These are phyloP conservation scores for Cephalopachus bancanus DNA, from an alignment of 2,797 vertebrate genomes.

Conservation along the genomic window DNA sequence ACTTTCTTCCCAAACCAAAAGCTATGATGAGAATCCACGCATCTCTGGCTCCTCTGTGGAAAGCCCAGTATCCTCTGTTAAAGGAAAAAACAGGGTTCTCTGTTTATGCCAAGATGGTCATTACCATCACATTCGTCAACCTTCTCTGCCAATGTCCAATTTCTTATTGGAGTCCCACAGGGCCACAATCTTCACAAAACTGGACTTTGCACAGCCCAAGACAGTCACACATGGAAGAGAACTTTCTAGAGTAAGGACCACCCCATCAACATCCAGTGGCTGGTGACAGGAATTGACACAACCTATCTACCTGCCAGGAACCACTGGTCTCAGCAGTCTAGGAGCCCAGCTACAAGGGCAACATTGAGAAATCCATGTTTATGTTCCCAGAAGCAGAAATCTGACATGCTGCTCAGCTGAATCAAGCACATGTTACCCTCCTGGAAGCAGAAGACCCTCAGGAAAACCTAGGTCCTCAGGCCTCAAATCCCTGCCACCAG, in stretches of 20 bases:
- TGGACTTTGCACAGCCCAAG: not conserved
- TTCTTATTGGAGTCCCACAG: accelerated
- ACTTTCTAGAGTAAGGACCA: too few relatives aligned
- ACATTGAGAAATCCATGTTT: not conserved
- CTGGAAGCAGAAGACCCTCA: not conserved
- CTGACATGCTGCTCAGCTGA: not conserved
- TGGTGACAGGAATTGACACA: not conserved
- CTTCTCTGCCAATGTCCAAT: not conserved
- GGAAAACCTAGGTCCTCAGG: not conserved
- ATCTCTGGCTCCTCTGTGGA: not conserved
- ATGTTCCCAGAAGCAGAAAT: not conserved
- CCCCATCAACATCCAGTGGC: not conserved
- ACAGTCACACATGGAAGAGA: not conserved
- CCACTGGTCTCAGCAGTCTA: too few relatives aligned
- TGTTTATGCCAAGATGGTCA: not conserved
- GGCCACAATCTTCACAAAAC: not conserved
- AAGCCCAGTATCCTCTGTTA: not conserved
- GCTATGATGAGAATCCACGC: not conserved
- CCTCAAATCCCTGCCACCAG: not conserved
- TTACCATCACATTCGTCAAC: too few relatives aligned
- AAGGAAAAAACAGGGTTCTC: not conserved
- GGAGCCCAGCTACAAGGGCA: not conserved
- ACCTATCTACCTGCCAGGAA: not conserved
- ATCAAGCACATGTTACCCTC: not conserved
- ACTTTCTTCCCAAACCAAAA: not conserved